Evolutionary conservation across 2,888 invertebrate genomes (phyloP), one percentile per base, ranked within the genome.

Genomic region (Iselma pallidipennis): DNA sequence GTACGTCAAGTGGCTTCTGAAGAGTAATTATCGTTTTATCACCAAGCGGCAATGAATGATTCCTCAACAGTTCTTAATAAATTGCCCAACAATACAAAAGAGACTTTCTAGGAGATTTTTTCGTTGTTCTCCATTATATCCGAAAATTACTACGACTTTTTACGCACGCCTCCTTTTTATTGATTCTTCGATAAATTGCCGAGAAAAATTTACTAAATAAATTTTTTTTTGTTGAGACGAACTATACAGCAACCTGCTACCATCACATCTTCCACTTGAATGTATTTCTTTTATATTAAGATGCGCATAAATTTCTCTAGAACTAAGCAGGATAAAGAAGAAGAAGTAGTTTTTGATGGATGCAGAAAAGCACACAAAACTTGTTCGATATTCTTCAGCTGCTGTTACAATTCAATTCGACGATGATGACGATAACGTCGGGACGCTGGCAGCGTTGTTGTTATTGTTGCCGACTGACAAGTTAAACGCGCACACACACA

Each of bases 311-410:
- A 57, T 61, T 60, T 53, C 12, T 52, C 29, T 12, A 45, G 29
- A 51, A 56, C 60, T 56, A 60, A 60, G 52, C 60, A 56, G 23
- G 55, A 50, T 56, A 60, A 60, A 55, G 28, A 31, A 29, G 31
- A 60, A 55, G 28, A 31, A 29, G 31, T 55, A 52, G 48, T 51
- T 60, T 60, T 60, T 60, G 60, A 60, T 60, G 60, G 56, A 60
- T 60, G 29, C 48, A 5, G 52, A 28, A n/a, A n/a, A n/a, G n/a
- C n/a, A n/a, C n/a, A 25, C 49, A n/a, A 45, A 59, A 55, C 55
- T 52, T 56, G 14, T 48, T 60, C 60, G 60, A 60, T 60, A 56
- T 61, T 61, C 56, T 37, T 61, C 61, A 61, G 61, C 61, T 61
- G 60, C 52, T 45, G 45, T 45, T 48, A 52, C 61, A 52, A 52